These are phyloP conservation scores for Engraulis encrasicolus DNA, from an alignment of 2,113 vertebrate species.

Conservation along the genomic window DNA sequence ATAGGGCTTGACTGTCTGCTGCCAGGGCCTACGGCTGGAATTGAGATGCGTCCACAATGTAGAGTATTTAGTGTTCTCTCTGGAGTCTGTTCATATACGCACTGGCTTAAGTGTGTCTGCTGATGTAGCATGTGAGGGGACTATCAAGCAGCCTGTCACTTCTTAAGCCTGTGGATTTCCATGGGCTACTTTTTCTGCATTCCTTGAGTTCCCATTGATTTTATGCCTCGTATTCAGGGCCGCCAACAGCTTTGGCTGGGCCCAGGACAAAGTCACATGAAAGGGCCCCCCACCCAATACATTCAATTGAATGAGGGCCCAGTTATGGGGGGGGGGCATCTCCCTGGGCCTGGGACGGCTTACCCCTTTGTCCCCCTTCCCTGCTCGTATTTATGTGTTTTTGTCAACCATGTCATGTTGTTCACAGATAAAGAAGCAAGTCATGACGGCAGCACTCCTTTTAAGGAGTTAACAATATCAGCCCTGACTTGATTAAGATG, in stretches of 20 bases:
- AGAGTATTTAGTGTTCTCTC: too few relatives aligned
- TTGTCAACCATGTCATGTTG: neutral
- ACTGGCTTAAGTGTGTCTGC: neutral
- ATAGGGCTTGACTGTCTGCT: neutral
- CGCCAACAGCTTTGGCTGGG: too few relatives aligned
- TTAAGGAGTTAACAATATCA: conserved; percentile 8
- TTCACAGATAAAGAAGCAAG: conserved; percentile 3
- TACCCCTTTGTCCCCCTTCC: too few relatives aligned
- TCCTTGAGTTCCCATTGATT: neutral
- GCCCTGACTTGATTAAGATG: conserved; percentile 10
- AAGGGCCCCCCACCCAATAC: too few relatives aligned
- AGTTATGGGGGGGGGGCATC: too few relatives aligned
- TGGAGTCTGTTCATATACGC: neutral
- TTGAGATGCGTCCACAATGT: neutral
- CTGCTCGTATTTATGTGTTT: conserved; percentile 5
- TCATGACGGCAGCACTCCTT: neutral
- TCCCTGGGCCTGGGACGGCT: too few relatives aligned
- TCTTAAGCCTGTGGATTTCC: neutral
- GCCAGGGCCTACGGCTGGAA: neutral
- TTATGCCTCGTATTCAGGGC: too few relatives aligned
- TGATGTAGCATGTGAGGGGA: neutral
- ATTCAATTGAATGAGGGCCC: too few relatives aligned
- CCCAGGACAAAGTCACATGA: too few relatives aligned
- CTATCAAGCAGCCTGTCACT: neutral
- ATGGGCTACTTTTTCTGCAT: neutral